phyloP scores from a whole-genome alignment of 92 coral and sea anemone genomes.

The Desmophyllum pertusum region DNA sequence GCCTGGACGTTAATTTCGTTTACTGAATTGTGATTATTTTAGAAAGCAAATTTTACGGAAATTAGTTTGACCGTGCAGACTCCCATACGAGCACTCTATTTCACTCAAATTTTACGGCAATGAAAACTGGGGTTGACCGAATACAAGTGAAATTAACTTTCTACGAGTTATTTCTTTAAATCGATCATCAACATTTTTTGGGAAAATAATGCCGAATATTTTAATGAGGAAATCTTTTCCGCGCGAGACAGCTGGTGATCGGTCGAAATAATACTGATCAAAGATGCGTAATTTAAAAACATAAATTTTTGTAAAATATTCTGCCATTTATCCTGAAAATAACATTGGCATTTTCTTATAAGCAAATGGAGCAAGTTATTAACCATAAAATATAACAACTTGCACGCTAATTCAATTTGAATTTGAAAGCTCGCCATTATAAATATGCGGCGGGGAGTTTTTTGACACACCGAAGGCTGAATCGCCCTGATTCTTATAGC shows the following conservation, averaged over 20 bases:
- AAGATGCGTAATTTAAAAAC: background rate
- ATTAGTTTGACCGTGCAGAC: no score
- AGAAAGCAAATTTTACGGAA: no score
- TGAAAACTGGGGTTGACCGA: no score
- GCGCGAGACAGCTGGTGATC: constrained; percentile 13
- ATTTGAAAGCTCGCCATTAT: constrained; percentile 2
- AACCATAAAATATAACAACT: background rate
- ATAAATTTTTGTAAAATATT: background rate
- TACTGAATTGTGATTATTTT: no score
- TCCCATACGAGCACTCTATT: no score
- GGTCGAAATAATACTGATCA: background rate
- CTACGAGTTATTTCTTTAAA: no score
- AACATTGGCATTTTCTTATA: background rate
- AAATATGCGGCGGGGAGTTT: background rate
- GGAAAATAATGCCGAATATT: background rate
- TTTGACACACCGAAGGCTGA: background rate
- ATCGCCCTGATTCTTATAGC: background rate
- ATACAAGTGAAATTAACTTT: no score
- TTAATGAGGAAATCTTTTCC: background rate
- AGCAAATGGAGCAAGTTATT: background rate
- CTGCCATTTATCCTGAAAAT: background rate
- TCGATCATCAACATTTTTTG: background rate
- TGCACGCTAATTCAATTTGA: constrained; percentile 14
- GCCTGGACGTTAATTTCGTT: no score
- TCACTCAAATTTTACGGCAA: no score